Percentiles rank a stretch among this genome's conserved stretches.
Evolutionary conservation across 2,888 invertebrate genomes (phyloP).

Genomic region (Phyto melanocephala): DNA sequence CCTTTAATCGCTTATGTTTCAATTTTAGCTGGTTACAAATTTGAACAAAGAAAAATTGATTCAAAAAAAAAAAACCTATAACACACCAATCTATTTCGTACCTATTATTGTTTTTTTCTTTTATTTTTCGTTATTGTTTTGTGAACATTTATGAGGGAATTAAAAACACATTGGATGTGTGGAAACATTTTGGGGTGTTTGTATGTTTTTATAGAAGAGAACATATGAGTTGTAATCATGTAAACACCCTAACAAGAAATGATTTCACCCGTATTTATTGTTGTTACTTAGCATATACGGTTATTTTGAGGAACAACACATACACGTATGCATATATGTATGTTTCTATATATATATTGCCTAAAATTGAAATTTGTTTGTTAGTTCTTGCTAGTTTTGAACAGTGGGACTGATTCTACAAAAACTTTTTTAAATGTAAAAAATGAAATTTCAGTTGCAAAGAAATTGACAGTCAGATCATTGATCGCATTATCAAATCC

Average conservation of each 20-base stretch:
- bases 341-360: neutral
- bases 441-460: no score
- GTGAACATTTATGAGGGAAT: neutral
- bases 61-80: conserved; percentile 2
- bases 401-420: no score
- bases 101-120: neutral
- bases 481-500: no score
- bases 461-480: no score
- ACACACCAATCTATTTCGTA: neutral
- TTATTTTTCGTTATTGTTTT: no score
- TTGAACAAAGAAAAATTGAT: conserved; percentile 10
- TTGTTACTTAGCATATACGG: neutral
- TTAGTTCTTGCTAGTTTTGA: no score
- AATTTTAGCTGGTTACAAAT: conserved; percentile 33
- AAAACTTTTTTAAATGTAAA: no score
- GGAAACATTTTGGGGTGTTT: neutral
- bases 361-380: no score
- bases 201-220: neutral
- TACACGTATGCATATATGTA: neutral
- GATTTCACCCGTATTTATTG: neutral
- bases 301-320: neutral
- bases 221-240: neutral
- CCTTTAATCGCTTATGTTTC: conserved; percentile 55
- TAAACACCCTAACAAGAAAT: conserved; percentile 11
- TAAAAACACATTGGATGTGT: neutral